Conservation (phyloP, 1,140 invertebrate genomes). For the Pogonognathellus flavescens region DNA sequence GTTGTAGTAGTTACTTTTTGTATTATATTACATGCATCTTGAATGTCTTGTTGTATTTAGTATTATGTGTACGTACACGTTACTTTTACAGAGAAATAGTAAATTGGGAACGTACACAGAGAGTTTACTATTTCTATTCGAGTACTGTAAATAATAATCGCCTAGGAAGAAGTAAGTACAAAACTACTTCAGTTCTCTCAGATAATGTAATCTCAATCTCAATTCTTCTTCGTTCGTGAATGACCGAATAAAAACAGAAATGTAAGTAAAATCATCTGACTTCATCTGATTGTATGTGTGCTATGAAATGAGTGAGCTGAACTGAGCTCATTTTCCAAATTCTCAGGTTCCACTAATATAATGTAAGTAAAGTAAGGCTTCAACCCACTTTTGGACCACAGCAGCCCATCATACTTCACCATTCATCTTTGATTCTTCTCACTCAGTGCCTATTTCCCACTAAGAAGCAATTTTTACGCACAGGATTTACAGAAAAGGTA, state of each 20-base stretch:
- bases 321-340: conserved; percentile 37
- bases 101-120: no score
- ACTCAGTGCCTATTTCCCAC: background rate
- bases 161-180: no score
- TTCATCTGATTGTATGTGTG: background rate
- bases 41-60: no score
- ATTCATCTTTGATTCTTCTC: conserved; percentile 19
- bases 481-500: no score
- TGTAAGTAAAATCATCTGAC: background rate
- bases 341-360: conserved; percentile 25
- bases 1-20: no score
- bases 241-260: conserved; percentile 33
- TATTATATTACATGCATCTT: no score
- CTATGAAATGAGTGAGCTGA: background rate
- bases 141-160: no score
- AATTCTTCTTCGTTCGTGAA: conserved; percentile 18
- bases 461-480: background rate
- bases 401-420: background rate
- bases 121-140: no score
- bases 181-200: no score
- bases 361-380: conserved; percentile 20
- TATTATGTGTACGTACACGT: no score
- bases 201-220: background rate
- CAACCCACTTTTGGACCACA: conserved; percentile 16
- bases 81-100: no score